Base-by-base conservation (phyloP, 2,113 vertebrate species). In the Rhegmatorhina hoffmannsi region DNA sequence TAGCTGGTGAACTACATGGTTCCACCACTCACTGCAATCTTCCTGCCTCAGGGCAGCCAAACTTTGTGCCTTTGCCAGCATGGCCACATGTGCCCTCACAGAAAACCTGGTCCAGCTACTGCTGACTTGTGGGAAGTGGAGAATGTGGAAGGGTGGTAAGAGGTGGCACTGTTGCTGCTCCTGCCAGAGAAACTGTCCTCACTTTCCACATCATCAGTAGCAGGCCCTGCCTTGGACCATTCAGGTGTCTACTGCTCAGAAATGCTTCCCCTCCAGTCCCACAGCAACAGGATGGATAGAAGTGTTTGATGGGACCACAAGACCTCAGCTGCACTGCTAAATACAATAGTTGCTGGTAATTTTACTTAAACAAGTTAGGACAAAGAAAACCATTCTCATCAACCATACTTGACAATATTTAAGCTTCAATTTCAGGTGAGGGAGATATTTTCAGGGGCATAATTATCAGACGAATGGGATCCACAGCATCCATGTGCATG, bases 121-220 rank as follows among this genome's bases (percentile, higher is more conserved):
- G 69, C n/a, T 50, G 40, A 26, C n/a, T 34, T 0, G 0, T 1
- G 6, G 36, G 15, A 38, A 50, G 8, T 11, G 11, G 19, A 20
- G 43, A 66, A 29, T 0, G 0, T 82, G 29, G 44, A 69, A 17
- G 6, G 26, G 13, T 33, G 40, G 18, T 8, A 17, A 58, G 60
- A 82, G 18, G 17, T 6, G 28, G 26, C 44, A 64, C 23, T 33
- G 64, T 34, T 53, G 60, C 38, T 1, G 0, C 26, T 76, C 44
- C 67, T 80, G 38, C 14, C 8, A 0, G 13, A 78, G 72, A 26
- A 26, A 40, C 60, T 28, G 14, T 33, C 83, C 23, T 36, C 19
- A 11, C 29, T 52, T 92, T 17, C 17, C 5, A 0, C 1, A 64
- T n/a, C 15, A 40, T 4, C 55, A 80, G 33, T 0, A 44, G 44